Evolutionary conservation across 1,140 invertebrate genomes (phyloP).

Genomic region (Amphibalanus amphitrite): DNA sequence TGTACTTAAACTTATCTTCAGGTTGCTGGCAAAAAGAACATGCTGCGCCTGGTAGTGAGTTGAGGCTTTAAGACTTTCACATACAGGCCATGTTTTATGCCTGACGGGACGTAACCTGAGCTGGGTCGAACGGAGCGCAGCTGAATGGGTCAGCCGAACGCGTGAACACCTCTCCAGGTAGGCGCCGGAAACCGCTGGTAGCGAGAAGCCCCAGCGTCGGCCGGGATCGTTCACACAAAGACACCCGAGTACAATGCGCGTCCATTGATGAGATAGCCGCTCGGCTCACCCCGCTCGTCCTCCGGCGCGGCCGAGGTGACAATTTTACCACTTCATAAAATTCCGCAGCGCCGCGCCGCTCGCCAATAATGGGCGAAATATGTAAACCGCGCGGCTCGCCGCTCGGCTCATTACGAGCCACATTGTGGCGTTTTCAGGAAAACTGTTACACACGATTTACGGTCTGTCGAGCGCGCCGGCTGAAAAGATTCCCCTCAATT

Average conservation of each 20-base stretch:
- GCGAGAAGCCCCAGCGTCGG: too few relatives aligned
- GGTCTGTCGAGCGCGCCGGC: background rate
- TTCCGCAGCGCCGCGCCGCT: background rate
- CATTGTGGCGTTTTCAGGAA: background rate
- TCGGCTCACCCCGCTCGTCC: background rate
- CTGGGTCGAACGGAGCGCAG: too few relatives aligned
- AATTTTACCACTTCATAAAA: background rate
- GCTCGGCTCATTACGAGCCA: background rate
- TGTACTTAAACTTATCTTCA: too few relatives aligned
- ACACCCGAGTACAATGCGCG: background rate
- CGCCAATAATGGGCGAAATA: background rate
- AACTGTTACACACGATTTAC: background rate
- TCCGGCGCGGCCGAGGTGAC: background rate
- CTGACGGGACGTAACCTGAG: too few relatives aligned
- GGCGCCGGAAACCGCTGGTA: too few relatives aligned
- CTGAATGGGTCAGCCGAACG: too few relatives aligned
- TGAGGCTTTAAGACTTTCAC: too few relatives aligned
- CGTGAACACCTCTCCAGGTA: too few relatives aligned
- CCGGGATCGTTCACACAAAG: background rate
- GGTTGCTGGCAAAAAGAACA: too few relatives aligned
- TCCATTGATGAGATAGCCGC: background rate
- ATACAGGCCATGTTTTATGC: too few relatives aligned
- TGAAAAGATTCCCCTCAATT: conserved; percentile 1
- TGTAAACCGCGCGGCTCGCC: background rate
- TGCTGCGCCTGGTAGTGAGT: too few relatives aligned